Percentiles rank a stretch among this genome's conserved stretches.
Evolutionary conservation across 2,888 invertebrate genomes (phyloP).

Genomic region (Cotesia congregata): DNA sequence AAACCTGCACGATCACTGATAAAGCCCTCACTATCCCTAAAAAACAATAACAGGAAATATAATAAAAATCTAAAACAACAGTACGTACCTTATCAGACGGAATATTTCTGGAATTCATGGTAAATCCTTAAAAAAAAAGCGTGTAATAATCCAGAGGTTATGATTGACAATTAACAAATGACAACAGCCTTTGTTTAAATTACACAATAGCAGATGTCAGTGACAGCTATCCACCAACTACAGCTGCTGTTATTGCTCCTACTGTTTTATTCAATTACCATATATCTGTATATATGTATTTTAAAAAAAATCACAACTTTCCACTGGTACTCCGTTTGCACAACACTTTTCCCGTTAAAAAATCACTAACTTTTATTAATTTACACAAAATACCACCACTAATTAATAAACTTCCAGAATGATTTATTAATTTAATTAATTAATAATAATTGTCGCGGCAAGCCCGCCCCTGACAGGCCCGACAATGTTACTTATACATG

Average conservation of each 20-base stretch:
- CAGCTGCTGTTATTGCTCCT: slow-evolving; percentile 12
- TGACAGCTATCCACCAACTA: neutral
- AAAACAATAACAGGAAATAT: neutral
- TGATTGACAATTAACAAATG: slow-evolving; percentile 51
- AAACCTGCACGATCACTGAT: neutral
- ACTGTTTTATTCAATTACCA: neutral
- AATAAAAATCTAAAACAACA: neutral
- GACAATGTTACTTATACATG: slow-evolving; percentile 62
- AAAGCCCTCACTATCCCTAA: neutral
- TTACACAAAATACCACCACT: no score
- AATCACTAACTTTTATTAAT: no score
- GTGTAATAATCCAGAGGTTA: slow-evolving; percentile 61
- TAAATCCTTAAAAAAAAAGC: slow-evolving; percentile 56
- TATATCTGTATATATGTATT: neutral
- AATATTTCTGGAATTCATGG: slow-evolving; percentile 85
- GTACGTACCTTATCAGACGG: slow-evolving; percentile 85
- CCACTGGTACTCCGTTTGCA: no score
- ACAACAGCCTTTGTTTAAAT: slow-evolving; percentile 45
- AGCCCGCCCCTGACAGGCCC: slow-evolving; percentile 39
- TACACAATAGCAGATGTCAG: slow-evolving; percentile 22
- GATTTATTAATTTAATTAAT: slow-evolving; percentile 12
- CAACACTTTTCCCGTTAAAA: no score
- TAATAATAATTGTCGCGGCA: slow-evolving; percentile 31
- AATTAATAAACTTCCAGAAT: neutral
- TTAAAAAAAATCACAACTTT: no score